These are phyloP conservation scores for Trissonchulus sp. DNA, from an alignment of 2,888 invertebrate species.

Conservation along the genomic window DNA sequence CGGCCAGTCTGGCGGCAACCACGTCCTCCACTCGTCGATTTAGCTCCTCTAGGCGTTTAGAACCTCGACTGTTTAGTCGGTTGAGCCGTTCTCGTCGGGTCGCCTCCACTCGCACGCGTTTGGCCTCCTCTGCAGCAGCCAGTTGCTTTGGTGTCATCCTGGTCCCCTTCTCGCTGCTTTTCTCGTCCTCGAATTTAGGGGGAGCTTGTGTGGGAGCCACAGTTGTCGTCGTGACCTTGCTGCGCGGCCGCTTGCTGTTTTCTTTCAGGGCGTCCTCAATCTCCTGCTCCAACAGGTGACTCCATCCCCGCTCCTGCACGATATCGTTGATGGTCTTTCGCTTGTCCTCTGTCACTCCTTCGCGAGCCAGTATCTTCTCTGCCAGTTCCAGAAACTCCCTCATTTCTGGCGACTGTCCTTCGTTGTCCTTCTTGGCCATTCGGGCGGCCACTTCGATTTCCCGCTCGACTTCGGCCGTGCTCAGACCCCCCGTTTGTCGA, in stretches of 20 bases:
- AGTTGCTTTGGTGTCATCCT: background rate
- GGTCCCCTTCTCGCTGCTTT: background rate
- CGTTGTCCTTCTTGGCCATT: no score
- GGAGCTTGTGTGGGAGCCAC: no score
- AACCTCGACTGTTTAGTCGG: no score
- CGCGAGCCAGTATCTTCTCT: background rate
- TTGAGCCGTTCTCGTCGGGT: background rate
- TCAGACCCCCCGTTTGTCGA: no score
- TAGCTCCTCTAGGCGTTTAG: background rate
- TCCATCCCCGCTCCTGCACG: background rate
- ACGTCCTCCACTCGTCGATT: background rate
- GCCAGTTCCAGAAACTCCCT: background rate
- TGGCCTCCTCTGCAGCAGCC: background rate
- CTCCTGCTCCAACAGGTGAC: background rate
- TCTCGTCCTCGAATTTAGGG: no score
- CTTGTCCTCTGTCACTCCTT: background rate
- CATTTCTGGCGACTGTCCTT: no score
- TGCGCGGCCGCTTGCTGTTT: background rate
- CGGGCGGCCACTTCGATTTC: no score
- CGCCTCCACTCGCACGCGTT: background rate
- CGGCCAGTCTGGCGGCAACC: background rate
- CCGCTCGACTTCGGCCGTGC: no score
- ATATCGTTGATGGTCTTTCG: background rate
- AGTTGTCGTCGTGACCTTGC: background rate
- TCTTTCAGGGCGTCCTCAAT: background rate